Evolutionary conservation across 2,113 vertebrate species (phyloP), one percentile per base, ranked within the genome.

Genomic region (Etheostoma spectabile): DNA sequence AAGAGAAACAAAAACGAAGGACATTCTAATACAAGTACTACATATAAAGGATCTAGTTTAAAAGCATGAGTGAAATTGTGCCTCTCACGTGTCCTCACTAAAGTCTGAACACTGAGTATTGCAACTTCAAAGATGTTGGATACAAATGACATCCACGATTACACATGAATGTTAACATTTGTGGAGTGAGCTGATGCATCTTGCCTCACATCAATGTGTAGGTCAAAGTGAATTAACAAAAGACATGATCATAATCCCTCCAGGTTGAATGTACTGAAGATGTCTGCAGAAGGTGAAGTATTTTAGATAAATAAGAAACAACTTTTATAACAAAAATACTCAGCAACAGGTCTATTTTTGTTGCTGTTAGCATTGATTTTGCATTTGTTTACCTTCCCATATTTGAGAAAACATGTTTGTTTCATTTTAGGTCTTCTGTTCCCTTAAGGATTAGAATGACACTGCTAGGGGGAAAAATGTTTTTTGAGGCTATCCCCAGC

Each of bases 391-490:
- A 53, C 57, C 52, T 74, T 15, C 30, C 21, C n/a, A 1, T 62
- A 12, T 75, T 70, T 45, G 14, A 73, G 15, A 45, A 35, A 48
- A 53, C 19, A 64, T 6, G n/a, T 62, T 59, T 6, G n/a, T 35
- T n/a, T 74, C 13, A 59, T 74, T 85, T 42, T 49, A 59, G 79
- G 62, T 79, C 66, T 48, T 21, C 46, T 83, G 74, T 86, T 35
- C 59, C 84, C 75, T 78, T 22, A 5, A 60, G 75, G 85, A 74
- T 78, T 69, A 82, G 67, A 74, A 62, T 79, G 77, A 84, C 70
- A 22, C n/a, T 66, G 48, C 48, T 52, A 51, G 38, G 27, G 1
- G 48, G 30, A 4, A 15, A 42, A 30, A 22, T 49, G 21, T 65
- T 11, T 77, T 53, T 56, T 51, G 16, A 84, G 69, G 80, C 18